A percentile compares a stretch with the other conserved stretches of the same genome.
These are phyloP conservation scores for Heteromurus nitidus DNA, from an alignment of 2,888 invertebrate species.

Conservation along the genomic window DNA sequence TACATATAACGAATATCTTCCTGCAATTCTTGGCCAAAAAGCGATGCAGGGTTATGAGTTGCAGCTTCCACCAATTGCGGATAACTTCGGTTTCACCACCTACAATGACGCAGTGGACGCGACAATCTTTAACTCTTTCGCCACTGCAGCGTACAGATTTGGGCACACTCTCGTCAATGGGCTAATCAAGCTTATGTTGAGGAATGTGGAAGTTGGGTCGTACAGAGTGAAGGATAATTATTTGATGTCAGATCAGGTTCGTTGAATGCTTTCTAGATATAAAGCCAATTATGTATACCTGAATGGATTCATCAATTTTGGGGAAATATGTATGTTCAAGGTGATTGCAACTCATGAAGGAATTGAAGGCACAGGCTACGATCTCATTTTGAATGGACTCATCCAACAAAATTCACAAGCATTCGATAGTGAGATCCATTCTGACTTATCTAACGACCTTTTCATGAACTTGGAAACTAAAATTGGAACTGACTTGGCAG, in stretches of 20 bases:
- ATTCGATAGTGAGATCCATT: slow-evolving; percentile 74
- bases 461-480: slow-evolving; percentile 44
- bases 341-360: background rate
- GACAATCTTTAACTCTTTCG: slow-evolving; percentile 70
- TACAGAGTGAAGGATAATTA: slow-evolving; percentile 71
- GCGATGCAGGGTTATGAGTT: slow-evolving; percentile 62
- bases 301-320: no score
- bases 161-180: slow-evolving; percentile 71
- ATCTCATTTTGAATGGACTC: slow-evolving; percentile 73
- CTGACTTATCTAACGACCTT: slow-evolving; percentile 73
- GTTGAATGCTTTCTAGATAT: background rate
- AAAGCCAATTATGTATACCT: background rate
- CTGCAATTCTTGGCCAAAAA: slow-evolving; percentile 65
- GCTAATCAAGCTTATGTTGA: slow-evolving; percentile 50
- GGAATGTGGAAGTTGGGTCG: slow-evolving; percentile 34
- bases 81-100: slow-evolving; percentile 14
- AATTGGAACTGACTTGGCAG: slow-evolving; percentile 69
- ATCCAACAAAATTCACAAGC: slow-evolving; percentile 73
- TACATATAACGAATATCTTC: slow-evolving; percentile 71
- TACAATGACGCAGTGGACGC: slow-evolving; percentile 63
- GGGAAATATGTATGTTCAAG: no score
- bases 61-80: slow-evolving; percentile 3
- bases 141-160: slow-evolving; percentile 73
- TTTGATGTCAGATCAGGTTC: slow-evolving; percentile 66
- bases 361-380: slow-evolving; percentile 62